phyloP scores from a whole-genome alignment of 2,888 invertebrate species.

The Crematogaster levior region DNA sequence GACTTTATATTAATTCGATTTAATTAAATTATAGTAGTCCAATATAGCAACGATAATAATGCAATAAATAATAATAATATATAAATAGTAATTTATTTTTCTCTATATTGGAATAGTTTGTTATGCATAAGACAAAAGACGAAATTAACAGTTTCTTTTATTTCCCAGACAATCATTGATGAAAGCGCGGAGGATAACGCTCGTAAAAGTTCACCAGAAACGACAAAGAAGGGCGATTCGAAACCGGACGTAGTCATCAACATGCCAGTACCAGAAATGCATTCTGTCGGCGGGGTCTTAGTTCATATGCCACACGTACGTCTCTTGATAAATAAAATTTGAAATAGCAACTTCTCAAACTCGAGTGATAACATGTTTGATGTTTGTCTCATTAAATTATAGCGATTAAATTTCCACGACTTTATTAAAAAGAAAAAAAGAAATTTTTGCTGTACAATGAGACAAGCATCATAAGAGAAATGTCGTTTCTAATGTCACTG shows the following conservation, averaged over 20 bases:
- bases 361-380: conserved; percentile 14
- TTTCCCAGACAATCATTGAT: conserved; percentile 88
- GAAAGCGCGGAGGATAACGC: conserved; percentile 90
- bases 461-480: conserved; percentile 10
- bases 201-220: conserved; percentile 90
- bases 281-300: conserved; percentile 94
- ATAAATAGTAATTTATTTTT: conserved; percentile 1
- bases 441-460: not conserved
- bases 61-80: conserved; percentile 11
- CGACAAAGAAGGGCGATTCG: conserved; percentile 89
- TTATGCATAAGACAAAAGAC: not conserved
- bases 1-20: conserved; percentile 9
- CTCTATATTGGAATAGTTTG: not conserved
- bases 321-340: conserved; percentile 71
- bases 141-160: not conserved
- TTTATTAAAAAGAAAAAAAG: not conserved
- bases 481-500: conserved; percentile 54
- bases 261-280: conserved; percentile 89
- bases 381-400: conserved; percentile 39
- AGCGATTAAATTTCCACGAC: conserved; percentile 13
- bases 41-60: not conserved
- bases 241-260: conserved; percentile 89
- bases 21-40: not conserved
- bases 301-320: conserved; percentile 97
- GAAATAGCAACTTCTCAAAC: not conserved